Evolutionary conservation across 2,113 vertebrate species (phyloP), one percentile per base, ranked within the genome.

Genomic region (Herpailurus yagouaroundi): DNA sequence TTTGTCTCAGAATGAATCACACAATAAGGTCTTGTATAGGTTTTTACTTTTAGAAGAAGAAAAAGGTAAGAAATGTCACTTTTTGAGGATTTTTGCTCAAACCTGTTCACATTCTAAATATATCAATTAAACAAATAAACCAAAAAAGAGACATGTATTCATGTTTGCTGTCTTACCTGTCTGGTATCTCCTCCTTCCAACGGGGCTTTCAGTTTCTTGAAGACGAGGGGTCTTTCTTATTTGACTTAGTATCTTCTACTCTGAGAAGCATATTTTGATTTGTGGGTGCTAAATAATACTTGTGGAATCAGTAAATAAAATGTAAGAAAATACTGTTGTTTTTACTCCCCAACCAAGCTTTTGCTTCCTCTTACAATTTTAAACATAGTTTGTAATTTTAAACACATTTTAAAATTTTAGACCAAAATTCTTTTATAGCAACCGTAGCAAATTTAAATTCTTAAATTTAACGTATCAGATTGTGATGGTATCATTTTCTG

Each of bases 21-120:
- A 55, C 3, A 85, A 14, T 83, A 33, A 71, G 27, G 36, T 50
- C 63, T 60, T 85, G 36, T 36, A 31, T 52, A 80, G n/a, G 41
- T 95, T 74, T n/a, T 95, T 66, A 45, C 57, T 27, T 81, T 84
- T 74, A 94, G 55, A 74, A 87, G 19, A 81, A 71, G 69, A 71
- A 23, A 38, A 23, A 82, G 7, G 57, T 68, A 82, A 27, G 38
- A 50, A 82, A 41, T 66, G 19, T 12, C 13, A 55, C 5, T 25
- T 91, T 91, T 79, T 91, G 45, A 85, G n/a, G 1, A 93, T 38
- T 83, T 83, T 93, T 81, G 11, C 31, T 83, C 27, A 81, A 63
- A n/a, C 19, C 7, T 45, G 2, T 69, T 92, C 7, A 77, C 29
- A 69, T 38, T 94, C 50, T 64, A 77, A 82, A 90, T 41, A 31